These are phyloP conservation scores for Silurus meridionalis DNA, from an alignment of 2,113 vertebrate genomes.

Conservation along the genomic window DNA sequence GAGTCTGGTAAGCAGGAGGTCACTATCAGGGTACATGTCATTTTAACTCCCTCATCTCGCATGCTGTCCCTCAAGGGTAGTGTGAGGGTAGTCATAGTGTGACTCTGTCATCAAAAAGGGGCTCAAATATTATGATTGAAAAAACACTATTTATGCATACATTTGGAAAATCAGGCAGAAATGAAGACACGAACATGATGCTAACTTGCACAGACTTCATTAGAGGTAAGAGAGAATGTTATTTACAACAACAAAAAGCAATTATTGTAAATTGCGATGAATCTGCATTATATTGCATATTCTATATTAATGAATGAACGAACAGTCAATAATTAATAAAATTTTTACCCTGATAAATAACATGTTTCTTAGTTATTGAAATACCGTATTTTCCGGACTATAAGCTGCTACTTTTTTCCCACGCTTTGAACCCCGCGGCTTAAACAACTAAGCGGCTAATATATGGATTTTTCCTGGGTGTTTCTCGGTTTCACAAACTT, in stretches of 20 bases:
- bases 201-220: background rate
- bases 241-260: background rate
- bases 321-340: background rate
- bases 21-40: background rate
- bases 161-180: background rate
- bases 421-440: too few relatives aligned
- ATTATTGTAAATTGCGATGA: background rate
- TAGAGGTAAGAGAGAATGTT: background rate
- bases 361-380: background rate
- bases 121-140: background rate
- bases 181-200: background rate
- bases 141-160: background rate
- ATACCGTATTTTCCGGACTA: too few relatives aligned
- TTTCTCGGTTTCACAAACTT: too few relatives aligned
- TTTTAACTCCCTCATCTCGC: background rate
- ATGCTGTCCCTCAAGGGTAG: background rate
- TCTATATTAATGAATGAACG: too few relatives aligned
- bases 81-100: background rate
- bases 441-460: too few relatives aligned
- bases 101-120: background rate
- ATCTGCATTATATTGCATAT: background rate
- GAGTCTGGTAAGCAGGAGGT: conserved; percentile 79
- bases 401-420: too few relatives aligned
- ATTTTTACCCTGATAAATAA: background rate
- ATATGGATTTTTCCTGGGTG: too few relatives aligned